Conservation (phyloP, 2,113 vertebrate genomes). For the Mixornis gularis region DNA sequence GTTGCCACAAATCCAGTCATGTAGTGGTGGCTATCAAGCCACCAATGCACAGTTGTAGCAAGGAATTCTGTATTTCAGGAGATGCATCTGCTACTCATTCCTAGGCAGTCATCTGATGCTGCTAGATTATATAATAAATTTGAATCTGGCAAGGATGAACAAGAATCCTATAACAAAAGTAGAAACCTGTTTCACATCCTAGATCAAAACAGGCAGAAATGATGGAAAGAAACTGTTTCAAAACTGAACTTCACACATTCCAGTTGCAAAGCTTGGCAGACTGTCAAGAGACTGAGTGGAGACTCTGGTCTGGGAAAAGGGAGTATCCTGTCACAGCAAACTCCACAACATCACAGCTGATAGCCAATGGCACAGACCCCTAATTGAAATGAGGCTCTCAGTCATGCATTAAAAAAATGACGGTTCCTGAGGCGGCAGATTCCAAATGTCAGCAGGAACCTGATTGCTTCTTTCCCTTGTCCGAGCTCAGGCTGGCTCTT, state of each 20-base stretch:
- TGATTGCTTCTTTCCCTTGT: not conserved
- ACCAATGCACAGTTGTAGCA: not conserved
- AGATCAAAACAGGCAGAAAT: constrained; percentile 37
- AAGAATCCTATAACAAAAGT: constrained; percentile 12
- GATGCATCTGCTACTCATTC: constrained; percentile 17
- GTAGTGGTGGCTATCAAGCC: not conserved
- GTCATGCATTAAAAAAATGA: constrained; percentile 13
- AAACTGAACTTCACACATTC: constrained; percentile 60
- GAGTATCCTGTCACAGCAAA: constrained; percentile 40
- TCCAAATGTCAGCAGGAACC: constrained; percentile 11
- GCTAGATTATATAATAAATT: not conserved
- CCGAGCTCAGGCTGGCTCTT: not conserved
- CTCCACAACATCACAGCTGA: constrained; percentile 33
- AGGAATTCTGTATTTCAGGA: not conserved
- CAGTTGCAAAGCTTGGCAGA: constrained; percentile 52
- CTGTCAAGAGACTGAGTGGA: constrained; percentile 57
- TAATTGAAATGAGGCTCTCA: constrained; percentile 23
- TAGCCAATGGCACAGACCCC: constrained; percentile 21
- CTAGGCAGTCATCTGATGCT: not conserved
- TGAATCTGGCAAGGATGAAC: constrained; percentile 13
- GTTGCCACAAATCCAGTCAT: not conserved
- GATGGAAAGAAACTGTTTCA: constrained; percentile 48
- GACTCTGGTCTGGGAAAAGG: constrained; percentile 57
- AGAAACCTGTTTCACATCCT: constrained; percentile 48
- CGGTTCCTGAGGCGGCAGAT: not conserved